Percentiles rank a stretch among this genome's conserved stretches.
phyloP scores from a whole-genome alignment of 2,888 invertebrate genomes.

The Eupithecia vulgata region DNA sequence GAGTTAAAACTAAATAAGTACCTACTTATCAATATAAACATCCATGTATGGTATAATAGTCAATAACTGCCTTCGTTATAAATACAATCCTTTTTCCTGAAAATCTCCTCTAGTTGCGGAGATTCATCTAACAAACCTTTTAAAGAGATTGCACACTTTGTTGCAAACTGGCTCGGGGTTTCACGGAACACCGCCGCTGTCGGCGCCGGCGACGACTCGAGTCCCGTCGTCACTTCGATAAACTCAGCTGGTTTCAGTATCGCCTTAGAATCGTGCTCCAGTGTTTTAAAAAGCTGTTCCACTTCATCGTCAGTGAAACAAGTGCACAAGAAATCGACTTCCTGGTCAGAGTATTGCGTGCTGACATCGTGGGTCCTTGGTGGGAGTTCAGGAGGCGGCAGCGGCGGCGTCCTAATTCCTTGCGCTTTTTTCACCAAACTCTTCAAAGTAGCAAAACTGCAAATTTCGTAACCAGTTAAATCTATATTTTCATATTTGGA shows the following conservation, averaged over 20 bases:
- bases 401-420: slow-evolving; percentile 43
- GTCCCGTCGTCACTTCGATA: neutral
- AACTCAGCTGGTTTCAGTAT: neutral
- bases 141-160: neutral
- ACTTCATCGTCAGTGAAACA: slow-evolving; percentile 67
- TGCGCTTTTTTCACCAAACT: slow-evolving; percentile 59
- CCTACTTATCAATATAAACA: neutral
- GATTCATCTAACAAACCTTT: neutral
- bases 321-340: slow-evolving; percentile 63
- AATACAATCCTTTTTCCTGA: neutral
- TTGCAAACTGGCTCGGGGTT: slow-evolving; percentile 7
- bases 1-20: neutral
- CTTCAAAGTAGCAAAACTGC: slow-evolving; percentile 57
- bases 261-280: slow-evolving; percentile 36
- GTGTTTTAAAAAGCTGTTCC: slow-evolving; percentile 47
- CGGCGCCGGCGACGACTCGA: neutral
- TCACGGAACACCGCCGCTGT: neutral
- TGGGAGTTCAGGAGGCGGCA: slow-evolving; percentile 38
- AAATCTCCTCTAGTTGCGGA: neutral
- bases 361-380: slow-evolving; percentile 57
- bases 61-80: neutral
- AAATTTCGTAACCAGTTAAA: slow-evolving; percentile 66
- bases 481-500: slow-evolving; percentile 60
- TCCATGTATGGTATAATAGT: neutral
- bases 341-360: slow-evolving; percentile 64